Conservation (phyloP, 1,140 invertebrate genomes). For the Chionoecetes opilio region DNA sequence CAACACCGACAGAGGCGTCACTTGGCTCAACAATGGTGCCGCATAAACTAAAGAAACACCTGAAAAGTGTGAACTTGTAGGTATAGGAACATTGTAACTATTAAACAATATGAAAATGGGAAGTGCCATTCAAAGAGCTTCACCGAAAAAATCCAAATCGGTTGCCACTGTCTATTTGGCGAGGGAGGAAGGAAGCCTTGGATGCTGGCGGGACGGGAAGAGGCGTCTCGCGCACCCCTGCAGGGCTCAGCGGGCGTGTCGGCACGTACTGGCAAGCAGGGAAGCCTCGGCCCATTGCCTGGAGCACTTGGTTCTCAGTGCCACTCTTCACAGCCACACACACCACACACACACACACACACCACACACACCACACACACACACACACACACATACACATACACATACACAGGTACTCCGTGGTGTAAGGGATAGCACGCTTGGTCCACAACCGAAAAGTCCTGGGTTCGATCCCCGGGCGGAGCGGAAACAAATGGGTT, state of each 20-base stretch:
- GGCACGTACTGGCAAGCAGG: slow-evolving; percentile 3
- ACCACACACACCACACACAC: neutral
- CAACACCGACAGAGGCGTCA: neutral
- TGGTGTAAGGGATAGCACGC: too few relatives aligned
- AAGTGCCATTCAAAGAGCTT: too few relatives aligned
- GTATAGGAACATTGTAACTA: too few relatives aligned
- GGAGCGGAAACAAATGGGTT: too few relatives aligned
- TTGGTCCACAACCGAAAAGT: too few relatives aligned
- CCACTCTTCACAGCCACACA: neutral
- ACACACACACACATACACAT: slow-evolving; percentile 30
- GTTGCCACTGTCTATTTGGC: neutral
- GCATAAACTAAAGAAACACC: too few relatives aligned
- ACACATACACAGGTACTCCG: too few relatives aligned
- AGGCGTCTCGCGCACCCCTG: neutral
- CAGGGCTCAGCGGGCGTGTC: neutral
- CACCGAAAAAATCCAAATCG: neutral
- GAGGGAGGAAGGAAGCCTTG: neutral
- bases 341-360: neutral
- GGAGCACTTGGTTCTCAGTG: neutral
- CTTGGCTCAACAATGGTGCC: neutral
- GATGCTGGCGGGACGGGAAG: neutral
- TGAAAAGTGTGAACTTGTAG: too few relatives aligned
- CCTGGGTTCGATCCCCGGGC: too few relatives aligned
- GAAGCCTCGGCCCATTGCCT: neutral
- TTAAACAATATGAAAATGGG: too few relatives aligned